Percentiles rank a stretch among this genome's conserved stretches.
Evolutionary conservation across 2,797 vertebrate species (phyloP).

Genomic region (Pristis pectinata): DNA sequence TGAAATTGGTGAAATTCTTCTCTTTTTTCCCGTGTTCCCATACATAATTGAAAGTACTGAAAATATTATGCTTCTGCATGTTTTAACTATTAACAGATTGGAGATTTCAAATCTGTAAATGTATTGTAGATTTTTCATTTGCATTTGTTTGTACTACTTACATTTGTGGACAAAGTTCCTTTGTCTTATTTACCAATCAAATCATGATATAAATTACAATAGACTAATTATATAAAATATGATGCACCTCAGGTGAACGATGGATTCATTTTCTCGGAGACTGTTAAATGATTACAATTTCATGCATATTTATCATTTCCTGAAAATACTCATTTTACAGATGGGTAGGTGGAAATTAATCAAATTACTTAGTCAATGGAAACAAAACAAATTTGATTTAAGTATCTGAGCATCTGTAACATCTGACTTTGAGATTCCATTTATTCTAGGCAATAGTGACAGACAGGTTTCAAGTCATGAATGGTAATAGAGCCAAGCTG

Average conservation of each 20-base stretch:
- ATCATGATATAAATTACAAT: background rate
- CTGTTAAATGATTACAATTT: background rate
- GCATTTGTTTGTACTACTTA: background rate
- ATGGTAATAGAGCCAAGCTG: background rate
- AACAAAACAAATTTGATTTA: slow-evolving; percentile 16
- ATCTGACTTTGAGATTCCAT: background rate
- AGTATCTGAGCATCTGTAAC: background rate
- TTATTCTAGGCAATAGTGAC: background rate
- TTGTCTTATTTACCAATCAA: background rate
- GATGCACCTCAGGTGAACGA: background rate
- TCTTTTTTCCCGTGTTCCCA: background rate
- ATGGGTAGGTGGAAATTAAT: background rate
- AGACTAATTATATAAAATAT: background rate
- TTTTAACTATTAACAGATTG: background rate
- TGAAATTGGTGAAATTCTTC: background rate
- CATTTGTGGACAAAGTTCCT: background rate
- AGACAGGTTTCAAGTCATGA: background rate
- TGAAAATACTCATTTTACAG: background rate
- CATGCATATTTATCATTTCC: background rate
- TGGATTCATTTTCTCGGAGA: background rate
- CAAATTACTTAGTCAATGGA: background rate
- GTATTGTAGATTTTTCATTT: background rate
- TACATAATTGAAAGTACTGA: background rate
- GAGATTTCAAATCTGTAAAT: background rate
- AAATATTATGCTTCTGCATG: background rate